A percentile compares a stretch with the other conserved stretches of the same genome.
Conservation (phyloP, 2,113 vertebrate genomes). For the Elgaria multicarinata region DNA sequence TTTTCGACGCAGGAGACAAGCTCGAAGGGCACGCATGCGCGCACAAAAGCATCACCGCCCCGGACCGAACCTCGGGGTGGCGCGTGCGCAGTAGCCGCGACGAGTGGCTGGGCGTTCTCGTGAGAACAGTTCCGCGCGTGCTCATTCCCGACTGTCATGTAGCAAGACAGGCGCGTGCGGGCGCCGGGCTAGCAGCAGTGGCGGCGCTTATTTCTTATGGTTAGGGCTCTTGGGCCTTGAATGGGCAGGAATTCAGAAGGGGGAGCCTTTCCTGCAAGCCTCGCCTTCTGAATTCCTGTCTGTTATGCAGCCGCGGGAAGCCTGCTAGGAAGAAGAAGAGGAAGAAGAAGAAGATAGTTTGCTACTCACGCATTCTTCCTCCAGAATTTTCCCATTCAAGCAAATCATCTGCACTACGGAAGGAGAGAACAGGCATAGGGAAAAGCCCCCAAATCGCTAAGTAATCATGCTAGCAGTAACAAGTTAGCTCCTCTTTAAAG, state of each 20-base stretch:
- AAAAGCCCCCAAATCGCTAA: background rate
- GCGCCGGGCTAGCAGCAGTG: no score
- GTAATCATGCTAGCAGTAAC: background rate
- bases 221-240: background rate
- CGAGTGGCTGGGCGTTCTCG: no score
- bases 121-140: background rate
- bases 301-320: background rate
- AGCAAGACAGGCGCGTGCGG: no score
- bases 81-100: background rate
- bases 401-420: background rate
- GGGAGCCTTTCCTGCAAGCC: background rate
- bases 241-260: background rate
- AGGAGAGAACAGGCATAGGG: background rate
- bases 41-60: background rate
- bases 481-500: background rate
- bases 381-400: background rate
- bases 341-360: no score
- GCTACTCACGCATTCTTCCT: background rate
- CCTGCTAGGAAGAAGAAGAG: background rate
- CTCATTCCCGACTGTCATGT: no score
- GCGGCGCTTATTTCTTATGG: background rate
- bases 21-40: background rate
- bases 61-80: background rate
- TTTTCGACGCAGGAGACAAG: no score
- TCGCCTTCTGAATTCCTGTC: background rate